These are phyloP conservation scores for Neomorphus geoffroyi DNA, from an alignment of 2,797 vertebrate species.

Conservation along the genomic window DNA sequence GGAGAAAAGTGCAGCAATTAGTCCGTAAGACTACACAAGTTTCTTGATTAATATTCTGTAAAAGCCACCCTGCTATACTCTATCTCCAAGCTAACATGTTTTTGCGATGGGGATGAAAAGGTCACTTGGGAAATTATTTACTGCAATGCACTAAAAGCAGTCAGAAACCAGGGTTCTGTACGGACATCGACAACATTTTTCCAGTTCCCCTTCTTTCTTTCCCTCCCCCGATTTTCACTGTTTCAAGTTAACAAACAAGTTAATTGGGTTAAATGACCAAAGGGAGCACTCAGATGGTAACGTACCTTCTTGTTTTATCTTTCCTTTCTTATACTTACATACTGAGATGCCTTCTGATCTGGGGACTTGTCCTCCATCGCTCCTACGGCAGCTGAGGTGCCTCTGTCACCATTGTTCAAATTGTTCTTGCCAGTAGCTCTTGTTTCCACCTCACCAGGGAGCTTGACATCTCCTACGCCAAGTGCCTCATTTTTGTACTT, in stretches of 20 bases:
- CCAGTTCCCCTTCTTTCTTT: not conserved
- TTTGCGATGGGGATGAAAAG: not conserved
- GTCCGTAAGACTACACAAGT: not conserved
- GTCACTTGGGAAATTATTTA: not conserved
- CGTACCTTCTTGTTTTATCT: not conserved
- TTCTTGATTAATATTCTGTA: not conserved
- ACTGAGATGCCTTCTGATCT: slow-evolving; percentile 73
- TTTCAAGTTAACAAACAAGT: not conserved
- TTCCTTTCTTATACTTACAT: slow-evolving; percentile 82
- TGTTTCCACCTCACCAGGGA: slow-evolving; percentile 85
- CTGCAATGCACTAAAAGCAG: not conserved
- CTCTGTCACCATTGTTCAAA: slow-evolving; percentile 72
- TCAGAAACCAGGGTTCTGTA: not conserved
- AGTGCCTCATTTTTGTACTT: slow-evolving; percentile 96
- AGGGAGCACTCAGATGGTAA: not conserved
- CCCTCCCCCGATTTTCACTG: not conserved
- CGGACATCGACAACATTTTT: not conserved
- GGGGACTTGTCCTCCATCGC: slow-evolving; percentile 71
- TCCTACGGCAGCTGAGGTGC: slow-evolving; percentile 77
- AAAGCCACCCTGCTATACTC: not conserved
- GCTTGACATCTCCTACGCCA: slow-evolving; percentile 89
- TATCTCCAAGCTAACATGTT: not conserved
- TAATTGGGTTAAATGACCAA: not conserved
- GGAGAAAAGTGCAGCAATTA: not conserved
- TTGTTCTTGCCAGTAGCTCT: slow-evolving; percentile 41